Base-by-base conservation (phyloP, 2,113 vertebrate genomes). In the Oophaga pumilio region DNA sequence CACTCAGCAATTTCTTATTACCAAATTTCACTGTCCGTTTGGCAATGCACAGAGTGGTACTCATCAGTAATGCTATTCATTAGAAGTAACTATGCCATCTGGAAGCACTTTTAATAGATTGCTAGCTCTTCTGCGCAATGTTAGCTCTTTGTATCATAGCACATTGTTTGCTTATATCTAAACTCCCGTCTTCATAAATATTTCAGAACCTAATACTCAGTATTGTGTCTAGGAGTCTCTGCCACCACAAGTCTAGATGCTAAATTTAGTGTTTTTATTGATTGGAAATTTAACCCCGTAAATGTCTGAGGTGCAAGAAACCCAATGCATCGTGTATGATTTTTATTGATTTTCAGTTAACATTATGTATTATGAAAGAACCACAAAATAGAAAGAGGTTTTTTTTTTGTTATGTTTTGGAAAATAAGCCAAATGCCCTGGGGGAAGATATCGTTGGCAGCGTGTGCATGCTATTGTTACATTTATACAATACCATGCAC, bases 281-380 rank as follows among this genome's bases (percentile, higher is more conserved):
- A 86, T 86, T 69, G n/a, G 73, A 68, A 78, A 86, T 64, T 28
- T 79, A 86, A 78, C 57, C 73, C 43, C 7, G 56, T 68, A 77
- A 62, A 64, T 53, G 28, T 66, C 49, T 53, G 49, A 86, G 33
- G 24, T 50, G n/a, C 60, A 52, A 14, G 74, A 56, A 86, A 86
- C 74, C 68, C 68, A 66, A 83, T 76, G 69, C 71, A 14, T 22
- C 56, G 5, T 76, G 80, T 76, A 86, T 68, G 76, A 86, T 86
- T 77, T 86, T 78, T 68, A 88, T 88, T 83, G 80, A 88, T 83
- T 88, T 88, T 66, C 71, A 68, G 28, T 88, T 82, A 87, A 82
- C 74, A 83, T 76, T 76, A 66, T 83, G 82, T 76, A 88, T 83
- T 66, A 50, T 53, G 14, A 88, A 66, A 83, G 49, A 66, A 49